These are phyloP conservation scores for Strongylocentrotus purpuratus DNA, from an alignment of 35 echinoderm and acorn worm species.

Conservation along the genomic window DNA sequence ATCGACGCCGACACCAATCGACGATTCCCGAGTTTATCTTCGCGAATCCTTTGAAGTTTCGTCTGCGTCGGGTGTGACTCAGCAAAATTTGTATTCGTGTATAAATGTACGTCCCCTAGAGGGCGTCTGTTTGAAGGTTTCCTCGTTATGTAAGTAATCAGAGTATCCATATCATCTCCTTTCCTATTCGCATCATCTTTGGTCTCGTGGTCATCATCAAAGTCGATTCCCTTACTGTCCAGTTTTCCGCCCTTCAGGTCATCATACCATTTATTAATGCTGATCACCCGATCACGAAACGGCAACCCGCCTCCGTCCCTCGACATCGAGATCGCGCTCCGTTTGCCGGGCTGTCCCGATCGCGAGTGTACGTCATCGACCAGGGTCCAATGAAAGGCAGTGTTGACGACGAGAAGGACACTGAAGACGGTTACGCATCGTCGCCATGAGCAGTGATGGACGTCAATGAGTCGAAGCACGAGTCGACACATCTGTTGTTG, in stretches of 20 bases:
- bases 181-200: background rate
- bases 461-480: background rate
- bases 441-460: background rate
- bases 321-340: background rate
- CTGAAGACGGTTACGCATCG: constrained; percentile 29
- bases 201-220: background rate
- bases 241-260: background rate
- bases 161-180: background rate
- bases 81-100: background rate
- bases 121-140: constrained; percentile 29
- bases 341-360: background rate
- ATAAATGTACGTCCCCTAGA: background rate
- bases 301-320: constrained; percentile 12
- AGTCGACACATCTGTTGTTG: background rate
- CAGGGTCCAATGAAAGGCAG: constrained; percentile 39
- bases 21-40: background rate
- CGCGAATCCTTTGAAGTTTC: background rate
- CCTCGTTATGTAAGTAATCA: constrained; percentile 21
- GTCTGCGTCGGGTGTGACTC: background rate
- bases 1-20: background rate
- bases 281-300: constrained; percentile 41
- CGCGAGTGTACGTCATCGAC: constrained; percentile 16
- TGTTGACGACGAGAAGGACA: constrained; percentile 37
- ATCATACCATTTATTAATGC: constrained; percentile 47
- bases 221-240: background rate